Base-by-base conservation (phyloP, 2,888 invertebrate species). In the Apamea sordens region DNA sequence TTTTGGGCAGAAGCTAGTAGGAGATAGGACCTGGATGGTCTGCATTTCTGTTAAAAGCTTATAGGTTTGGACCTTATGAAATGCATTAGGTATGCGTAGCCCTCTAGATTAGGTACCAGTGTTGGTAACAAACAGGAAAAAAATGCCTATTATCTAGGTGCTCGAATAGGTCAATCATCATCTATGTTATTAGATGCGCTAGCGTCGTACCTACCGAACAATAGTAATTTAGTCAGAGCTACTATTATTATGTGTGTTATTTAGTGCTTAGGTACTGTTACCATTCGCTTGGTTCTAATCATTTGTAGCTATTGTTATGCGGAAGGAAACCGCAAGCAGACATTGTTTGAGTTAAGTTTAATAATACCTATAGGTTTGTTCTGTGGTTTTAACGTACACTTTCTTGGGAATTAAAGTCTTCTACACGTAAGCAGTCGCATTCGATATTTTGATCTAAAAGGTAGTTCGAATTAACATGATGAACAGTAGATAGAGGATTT, bases 131-230 rank as follows among this genome's bases (percentile, higher is more conserved):
- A 36, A 53, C 18, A 64, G 79, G 8, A 41, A n/a, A 44, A 50
- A 47, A 56, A 24, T 6, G 36, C 18, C 18, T 24, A 10, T 63
- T 77, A 50, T 64, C 18, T 53, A 50, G 80, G 70, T 59, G 47
- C 28, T 36, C 32, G 21, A 81, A 61, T 32, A 75, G 53, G 53
- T 80, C 80, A 82, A 76, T 24, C 68, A n/a, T 82, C 53, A 76
- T 61, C 13, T 21, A 67, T 67, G 50, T 68, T 36, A 83, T 82
- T 82, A 82, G 73, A 84, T 82, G 69, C 63, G 82, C 82, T 70
- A 82, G 72, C 61, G 32, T 56, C 21, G 28, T 36, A 65, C 13
- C 7, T 11, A 64, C 64, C 64, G 36, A 64, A 64, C 83, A 77
- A 69, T 69, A 81, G 77, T 53, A 70, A 65, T 83, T 82, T 68